Conservation (phyloP, 2,888 invertebrate genomes). For the Druceiella hillmani region DNA sequence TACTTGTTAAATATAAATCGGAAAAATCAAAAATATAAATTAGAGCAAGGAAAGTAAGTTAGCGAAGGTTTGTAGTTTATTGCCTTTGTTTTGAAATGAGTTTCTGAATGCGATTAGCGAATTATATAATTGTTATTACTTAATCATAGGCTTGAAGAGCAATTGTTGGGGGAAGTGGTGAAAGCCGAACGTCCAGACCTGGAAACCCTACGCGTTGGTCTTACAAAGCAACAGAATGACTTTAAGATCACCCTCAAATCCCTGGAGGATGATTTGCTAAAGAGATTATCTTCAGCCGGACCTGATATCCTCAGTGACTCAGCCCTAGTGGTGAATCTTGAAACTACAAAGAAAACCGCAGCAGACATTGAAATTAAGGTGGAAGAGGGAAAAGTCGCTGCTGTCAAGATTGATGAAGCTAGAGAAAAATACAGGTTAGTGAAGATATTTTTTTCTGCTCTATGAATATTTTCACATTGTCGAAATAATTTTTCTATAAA, state of each 20-base stretch:
- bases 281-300: constrained; percentile 82
- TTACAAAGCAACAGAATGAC: constrained; percentile 90
- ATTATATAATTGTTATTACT: constrained; percentile 4
- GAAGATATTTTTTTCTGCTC: too few species aligned
- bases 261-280: constrained; percentile 87
- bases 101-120: too few species aligned
- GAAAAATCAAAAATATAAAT: too few species aligned
- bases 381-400: constrained; percentile 78
- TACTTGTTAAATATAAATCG: too few species aligned
- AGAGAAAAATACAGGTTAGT: constrained; percentile 73
- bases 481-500: too few species aligned
- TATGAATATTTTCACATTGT: too few species aligned
- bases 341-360: constrained; percentile 89
- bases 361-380: constrained; percentile 86
- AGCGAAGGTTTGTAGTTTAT: too few species aligned
- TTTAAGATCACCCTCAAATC: constrained; percentile 89
- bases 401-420: constrained; percentile 85
- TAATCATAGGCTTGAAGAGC: constrained; percentile 70
- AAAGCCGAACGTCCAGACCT: constrained; percentile 90
- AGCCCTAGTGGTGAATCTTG: constrained; percentile 85
- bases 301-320: constrained; percentile 90
- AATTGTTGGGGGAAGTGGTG: constrained; percentile 88
- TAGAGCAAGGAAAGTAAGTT: too few species aligned
- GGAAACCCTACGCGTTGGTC: constrained; percentile 71
- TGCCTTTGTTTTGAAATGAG: too few species aligned